phyloP scores from a whole-genome alignment of 2,888 invertebrate genomes.

The Cremastinae sp. region DNA sequence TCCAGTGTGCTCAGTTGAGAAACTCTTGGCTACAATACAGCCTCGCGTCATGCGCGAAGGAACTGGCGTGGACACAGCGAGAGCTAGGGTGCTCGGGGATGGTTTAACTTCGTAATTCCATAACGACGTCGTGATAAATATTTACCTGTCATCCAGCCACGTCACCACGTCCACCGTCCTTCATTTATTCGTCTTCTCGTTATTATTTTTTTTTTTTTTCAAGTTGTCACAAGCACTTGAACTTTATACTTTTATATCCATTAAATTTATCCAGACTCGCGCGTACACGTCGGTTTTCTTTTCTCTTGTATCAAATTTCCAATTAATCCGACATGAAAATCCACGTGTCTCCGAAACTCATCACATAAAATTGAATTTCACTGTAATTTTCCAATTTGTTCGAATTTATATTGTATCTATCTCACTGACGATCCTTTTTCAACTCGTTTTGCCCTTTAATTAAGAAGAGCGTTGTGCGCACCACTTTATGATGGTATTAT shows the following conservation, averaged over 20 bases:
- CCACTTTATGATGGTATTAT: too few species aligned
- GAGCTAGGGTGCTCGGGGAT: conserved; percentile 36
- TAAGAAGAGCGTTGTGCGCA: too few species aligned
- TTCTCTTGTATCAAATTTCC: not conserved
- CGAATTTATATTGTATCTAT: too few species aligned
- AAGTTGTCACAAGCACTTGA: conserved; percentile 68
- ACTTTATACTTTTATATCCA: conserved; percentile 49
- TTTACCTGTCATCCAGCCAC: conserved; percentile 74
- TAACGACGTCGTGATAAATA: conserved; percentile 69
- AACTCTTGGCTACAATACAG: conserved; percentile 26
- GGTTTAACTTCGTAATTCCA: conserved; percentile 51
- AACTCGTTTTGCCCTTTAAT: too few species aligned
- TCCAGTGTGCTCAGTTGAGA: conserved; percentile 25
- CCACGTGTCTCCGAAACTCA: not conserved
- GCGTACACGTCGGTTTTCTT: not conserved
- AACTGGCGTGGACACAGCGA: conserved; percentile 43
- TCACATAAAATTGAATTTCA: conserved; percentile 3
- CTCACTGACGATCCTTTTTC: not conserved
- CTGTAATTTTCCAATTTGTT: not conserved
- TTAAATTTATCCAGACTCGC: conserved; percentile 39
- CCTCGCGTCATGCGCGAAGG: conserved; percentile 16
- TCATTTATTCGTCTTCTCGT: not conserved
- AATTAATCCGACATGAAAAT: conserved; percentile 13
- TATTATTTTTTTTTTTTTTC: conserved; percentile 60
- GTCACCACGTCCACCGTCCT: conserved; percentile 37